Evolutionary conservation across 2,113 vertebrate genomes (phyloP), one percentile per base, ranked within the genome.

Genomic region (Lepisosteus osseus): DNA sequence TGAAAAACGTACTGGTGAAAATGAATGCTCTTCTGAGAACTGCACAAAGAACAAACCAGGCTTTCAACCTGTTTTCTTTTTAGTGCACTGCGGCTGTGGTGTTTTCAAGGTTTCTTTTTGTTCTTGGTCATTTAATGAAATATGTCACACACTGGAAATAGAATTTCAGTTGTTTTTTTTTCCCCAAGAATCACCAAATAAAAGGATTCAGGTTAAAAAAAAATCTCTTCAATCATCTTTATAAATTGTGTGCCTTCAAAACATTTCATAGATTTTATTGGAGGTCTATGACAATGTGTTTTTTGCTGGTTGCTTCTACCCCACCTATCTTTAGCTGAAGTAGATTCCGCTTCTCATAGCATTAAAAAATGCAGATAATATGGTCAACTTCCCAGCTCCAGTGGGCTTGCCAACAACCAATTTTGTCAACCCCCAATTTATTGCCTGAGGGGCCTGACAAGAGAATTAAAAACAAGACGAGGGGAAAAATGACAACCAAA

Each of bases 371-470:
- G 69, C 79, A 84, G 77, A 88, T 79, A 86, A 82, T 65, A 74
- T 88, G 90, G 87, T 87, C 88, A 87, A 78, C 82, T 41, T 62
- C 72, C 56, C 61, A 54, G 5, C 87, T 87, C 86, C 78, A 11
- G 72, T 84, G 88, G 84, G 78, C 86, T 83, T 82, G 84, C 81
- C 68, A 69, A 83, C 75, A 81, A 84, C 84, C 65, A 73, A 74
- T 72, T 76, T 82, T 83, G 82, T 84, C 80, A 82, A 77, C 77
- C 51, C 55, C 77, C 65, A 66, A 51, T 71, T 77, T 77, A 72
- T 69, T 67, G 85, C 90, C 90, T 80, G 78, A 70, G 87, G 89
- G 87, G 86, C 81, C 74, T 88, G 87, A 90, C 87, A 84, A 83
- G 76, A 73, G 78, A 83, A 81, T 86, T 79, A 81, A 78, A 76